Evolutionary conservation across 2,888 invertebrate genomes (phyloP), one percentile per base, ranked within the genome.

Genomic region (Sinodicranocentrus sp.): DNA sequence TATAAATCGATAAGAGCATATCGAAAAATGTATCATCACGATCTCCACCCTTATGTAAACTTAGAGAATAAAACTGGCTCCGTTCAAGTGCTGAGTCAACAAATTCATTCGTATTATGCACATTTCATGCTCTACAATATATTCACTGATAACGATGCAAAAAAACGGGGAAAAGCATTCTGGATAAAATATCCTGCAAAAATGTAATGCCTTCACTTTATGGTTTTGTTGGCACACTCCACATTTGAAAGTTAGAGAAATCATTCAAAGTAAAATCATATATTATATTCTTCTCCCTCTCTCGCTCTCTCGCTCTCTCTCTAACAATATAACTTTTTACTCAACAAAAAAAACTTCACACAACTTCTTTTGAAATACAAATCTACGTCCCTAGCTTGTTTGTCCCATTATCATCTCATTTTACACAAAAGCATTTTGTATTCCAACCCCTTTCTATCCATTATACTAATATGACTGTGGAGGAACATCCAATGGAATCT

Each of bases 381-480:
- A 57, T n/a, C 52, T 17, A 6, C 5, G 3, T 33, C 33, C 33
- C 17, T 28, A 17, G 17, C 13, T 19, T 71, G 26, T 33, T 44
- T 17, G 15, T 33, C 54, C 44, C 26, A 15, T 23, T 39, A 25
- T 67, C 67, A 65, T 67, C 19, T 67, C 33, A 72, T 26, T 59
- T 59, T 61, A 26, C 57, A 48, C 33, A 52, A 54, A 54, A 21
- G 3, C 21, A 48, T 28, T 61, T 26, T 44, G 28, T 39, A 17
- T 44, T 39, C 57, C 57, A 21, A 19, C 6, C 39, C 6, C 13
- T 39, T 39, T 8, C 39, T 57, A 23, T 23, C n/a, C n/a, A n/a
- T 52, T 6, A 17, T n/a, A 17, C n/a, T 5, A 13, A 17, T 17
- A 6, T 21, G 57, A 57, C 6, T 5, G 52, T 21, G 21, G 57